Evolutionary conservation across 2,888 invertebrate genomes (phyloP).

Genomic region (Hyles lineata): DNA sequence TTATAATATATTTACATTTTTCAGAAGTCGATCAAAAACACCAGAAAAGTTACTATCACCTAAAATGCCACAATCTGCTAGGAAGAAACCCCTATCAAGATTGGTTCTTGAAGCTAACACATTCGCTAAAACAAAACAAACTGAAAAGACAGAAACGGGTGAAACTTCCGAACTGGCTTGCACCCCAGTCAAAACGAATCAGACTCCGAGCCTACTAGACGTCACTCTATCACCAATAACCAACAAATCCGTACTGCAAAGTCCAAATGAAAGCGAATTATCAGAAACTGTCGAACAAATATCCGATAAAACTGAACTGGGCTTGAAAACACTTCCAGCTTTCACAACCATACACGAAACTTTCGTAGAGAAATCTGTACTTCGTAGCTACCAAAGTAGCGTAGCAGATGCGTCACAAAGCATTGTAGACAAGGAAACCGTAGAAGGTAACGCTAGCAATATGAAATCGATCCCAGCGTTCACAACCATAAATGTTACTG

Average conservation of each 20-base stretch:
- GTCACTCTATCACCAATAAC: conserved; percentile 75
- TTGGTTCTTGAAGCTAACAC: conserved; percentile 77
- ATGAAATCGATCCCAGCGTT: conserved; percentile 59
- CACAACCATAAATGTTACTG: conserved; percentile 61
- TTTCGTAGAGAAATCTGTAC: conserved; percentile 63
- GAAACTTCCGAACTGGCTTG: conserved; percentile 65
- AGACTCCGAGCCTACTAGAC: conserved; percentile 64
- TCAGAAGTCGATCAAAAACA: conserved; percentile 74
- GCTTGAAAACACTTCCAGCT: conserved; percentile 56
- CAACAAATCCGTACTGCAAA: conserved; percentile 72
- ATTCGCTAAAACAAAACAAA: conserved; percentile 69
- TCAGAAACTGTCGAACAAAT: conserved; percentile 55
- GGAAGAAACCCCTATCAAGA: conserved; percentile 72
- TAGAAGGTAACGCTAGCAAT: conserved; percentile 40
- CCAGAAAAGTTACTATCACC: conserved; percentile 76
- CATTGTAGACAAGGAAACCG: conserved; percentile 44
- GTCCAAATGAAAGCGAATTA: conserved; percentile 62
- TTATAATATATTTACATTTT: conserved; percentile 32
- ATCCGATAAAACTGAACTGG: conserved; percentile 49
- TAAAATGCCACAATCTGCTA: conserved; percentile 59
- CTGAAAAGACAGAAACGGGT: conserved; percentile 52
- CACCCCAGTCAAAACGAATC: conserved; percentile 73
- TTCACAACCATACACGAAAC: conserved; percentile 66
- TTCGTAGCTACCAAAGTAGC: conserved; percentile 71
- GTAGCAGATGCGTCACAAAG: conserved; percentile 54